Conservation (phyloP, 2,888 invertebrate genomes). For the Galerucella calmariensis region DNA sequence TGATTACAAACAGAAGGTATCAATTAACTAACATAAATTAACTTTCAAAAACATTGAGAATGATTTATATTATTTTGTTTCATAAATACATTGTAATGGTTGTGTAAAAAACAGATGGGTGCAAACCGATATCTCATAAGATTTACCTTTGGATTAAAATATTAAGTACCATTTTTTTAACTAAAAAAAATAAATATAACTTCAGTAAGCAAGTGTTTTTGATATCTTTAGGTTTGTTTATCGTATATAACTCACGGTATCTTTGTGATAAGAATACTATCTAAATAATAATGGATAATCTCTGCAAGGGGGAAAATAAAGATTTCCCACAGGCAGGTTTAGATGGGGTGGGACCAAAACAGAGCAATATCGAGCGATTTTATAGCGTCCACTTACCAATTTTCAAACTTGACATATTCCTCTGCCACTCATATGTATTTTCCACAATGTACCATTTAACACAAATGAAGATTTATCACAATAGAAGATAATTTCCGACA, state of each 20-base stretch:
- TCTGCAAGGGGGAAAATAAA: constrained; percentile 38
- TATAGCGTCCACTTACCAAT: constrained; percentile 65
- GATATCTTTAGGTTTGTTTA: constrained; percentile 8
- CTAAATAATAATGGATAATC: constrained; percentile 15
- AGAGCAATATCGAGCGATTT: constrained; percentile 34
- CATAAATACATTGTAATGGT: not conserved
- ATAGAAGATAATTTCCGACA: constrained; percentile 49
- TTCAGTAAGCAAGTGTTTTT: constrained; percentile 17
- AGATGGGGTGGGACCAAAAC: constrained; percentile 61
- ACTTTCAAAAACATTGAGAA: not conserved
- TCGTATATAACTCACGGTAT: constrained; percentile 10
- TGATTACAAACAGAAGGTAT: no score
- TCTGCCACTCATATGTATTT: constrained; percentile 62
- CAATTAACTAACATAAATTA: no score
- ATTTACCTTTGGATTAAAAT: constrained; percentile 1
- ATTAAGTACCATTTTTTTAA: not conserved
- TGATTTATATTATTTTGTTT: not conserved
- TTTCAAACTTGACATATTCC: constrained; percentile 73
- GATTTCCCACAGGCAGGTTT: constrained; percentile 47
- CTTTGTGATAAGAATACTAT: not conserved
- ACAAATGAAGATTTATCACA: constrained; percentile 46
- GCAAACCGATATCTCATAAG: not conserved
- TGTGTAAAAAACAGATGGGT: no score
- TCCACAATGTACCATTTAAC: constrained; percentile 53
- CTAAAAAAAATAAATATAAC: constrained; percentile 14